Conservation (phyloP, 1,140 invertebrate species). For the Drosophila busckii region DNA sequence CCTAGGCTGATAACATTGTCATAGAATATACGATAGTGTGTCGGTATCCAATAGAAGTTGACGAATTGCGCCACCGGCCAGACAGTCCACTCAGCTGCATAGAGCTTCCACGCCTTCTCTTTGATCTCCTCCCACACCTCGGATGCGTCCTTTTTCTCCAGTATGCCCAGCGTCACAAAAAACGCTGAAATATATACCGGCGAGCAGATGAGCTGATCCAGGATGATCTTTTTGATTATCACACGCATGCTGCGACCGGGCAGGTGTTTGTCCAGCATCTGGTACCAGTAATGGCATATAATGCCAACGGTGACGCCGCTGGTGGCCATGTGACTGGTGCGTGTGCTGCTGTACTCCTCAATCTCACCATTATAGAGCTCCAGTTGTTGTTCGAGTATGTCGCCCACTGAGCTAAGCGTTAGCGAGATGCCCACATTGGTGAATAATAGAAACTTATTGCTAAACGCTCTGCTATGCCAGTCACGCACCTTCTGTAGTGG, state of each 20-base stretch:
- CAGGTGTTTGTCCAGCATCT: constrained; percentile 83
- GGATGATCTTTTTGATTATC: constrained; percentile 90
- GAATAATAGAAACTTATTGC: constrained; percentile 87
- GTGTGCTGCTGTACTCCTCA: constrained; percentile 82
- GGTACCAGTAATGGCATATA: constrained; percentile 93
- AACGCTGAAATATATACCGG: constrained; percentile 90
- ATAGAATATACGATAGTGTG: constrained; percentile 91
- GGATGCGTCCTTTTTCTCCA: constrained; percentile 83
- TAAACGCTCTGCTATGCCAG: constrained; percentile 81
- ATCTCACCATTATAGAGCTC: constrained; percentile 85
- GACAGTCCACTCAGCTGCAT: constrained; percentile 88
- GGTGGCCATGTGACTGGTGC: constrained; percentile 89
- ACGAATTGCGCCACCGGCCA: constrained; percentile 92
- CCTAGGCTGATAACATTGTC: constrained; percentile 94
- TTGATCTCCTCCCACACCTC: constrained; percentile 87
- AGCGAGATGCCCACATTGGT: constrained; percentile 93
- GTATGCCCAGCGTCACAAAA: constrained; percentile 87
- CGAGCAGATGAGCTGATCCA: constrained; percentile 94
- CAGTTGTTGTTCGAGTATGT: constrained; percentile 91
- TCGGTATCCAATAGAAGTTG: constrained; percentile 93
- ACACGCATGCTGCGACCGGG: constrained; percentile 84
- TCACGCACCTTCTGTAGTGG: constrained; percentile 43
- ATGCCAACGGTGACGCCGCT: constrained; percentile 88
- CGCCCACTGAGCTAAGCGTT: constrained; percentile 87
- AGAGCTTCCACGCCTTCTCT: constrained; percentile 88